These are phyloP conservation scores for Sminthurides bifidus DNA, from an alignment of 1,140 invertebrate genomes.

Conservation along the genomic window DNA sequence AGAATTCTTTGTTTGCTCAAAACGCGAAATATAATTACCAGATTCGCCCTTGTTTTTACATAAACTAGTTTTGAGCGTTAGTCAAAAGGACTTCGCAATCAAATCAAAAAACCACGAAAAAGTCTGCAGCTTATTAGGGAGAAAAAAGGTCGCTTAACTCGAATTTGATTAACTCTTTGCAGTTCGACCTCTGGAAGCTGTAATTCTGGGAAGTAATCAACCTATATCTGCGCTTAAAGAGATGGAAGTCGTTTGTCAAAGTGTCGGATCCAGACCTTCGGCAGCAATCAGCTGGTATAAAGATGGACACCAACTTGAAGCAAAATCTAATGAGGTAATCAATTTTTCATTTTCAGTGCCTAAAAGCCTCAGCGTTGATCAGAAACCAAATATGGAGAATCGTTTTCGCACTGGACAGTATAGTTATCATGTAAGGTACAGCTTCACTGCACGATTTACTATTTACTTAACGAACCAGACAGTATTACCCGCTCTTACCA, in stretches of 20 bases:
- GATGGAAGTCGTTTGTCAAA: slow-evolving; percentile 37
- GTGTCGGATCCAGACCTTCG: slow-evolving; percentile 37
- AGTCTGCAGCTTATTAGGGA: no score
- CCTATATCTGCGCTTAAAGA: slow-evolving; percentile 36
- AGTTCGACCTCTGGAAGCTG: slow-evolving; percentile 37
- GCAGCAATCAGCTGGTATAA: slow-evolving; percentile 34
- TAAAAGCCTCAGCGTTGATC: background rate
- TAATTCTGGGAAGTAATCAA: slow-evolving; percentile 33
- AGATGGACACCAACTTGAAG: slow-evolving; percentile 29
- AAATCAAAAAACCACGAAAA: no score
- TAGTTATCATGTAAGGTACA: background rate
- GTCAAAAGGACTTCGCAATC: no score
- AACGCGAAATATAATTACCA: no score
- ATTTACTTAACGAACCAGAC: background rate
- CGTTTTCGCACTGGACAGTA: no score
- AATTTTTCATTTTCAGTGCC: background rate
- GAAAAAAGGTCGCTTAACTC: no score
- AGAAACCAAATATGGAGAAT: no score
- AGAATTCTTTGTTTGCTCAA: no score
- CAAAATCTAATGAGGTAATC: slow-evolving; percentile 22
- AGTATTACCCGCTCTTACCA: background rate
- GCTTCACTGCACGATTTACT: background rate
- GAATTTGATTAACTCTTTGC: no score
- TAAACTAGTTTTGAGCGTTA: no score
- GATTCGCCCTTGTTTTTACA: no score